A percentile compares a stretch with the other conserved stretches of the same genome.
phyloP scores from a whole-genome alignment of 2,888 invertebrate genomes.

The Trachelus troglodyta region DNA sequence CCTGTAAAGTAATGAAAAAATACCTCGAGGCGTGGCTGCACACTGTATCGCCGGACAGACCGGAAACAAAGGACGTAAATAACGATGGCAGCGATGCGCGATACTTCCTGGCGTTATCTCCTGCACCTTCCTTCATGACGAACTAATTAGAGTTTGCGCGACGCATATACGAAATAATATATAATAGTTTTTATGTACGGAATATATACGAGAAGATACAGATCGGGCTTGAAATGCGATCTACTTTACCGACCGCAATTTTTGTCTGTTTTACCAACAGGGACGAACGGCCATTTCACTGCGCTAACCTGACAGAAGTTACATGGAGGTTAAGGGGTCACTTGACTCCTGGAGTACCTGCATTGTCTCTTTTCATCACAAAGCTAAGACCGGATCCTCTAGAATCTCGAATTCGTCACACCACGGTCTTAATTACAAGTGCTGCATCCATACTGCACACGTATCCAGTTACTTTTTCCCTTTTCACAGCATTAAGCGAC shows the following conservation, averaged over 20 bases:
- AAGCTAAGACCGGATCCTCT: constrained; percentile 9
- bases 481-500: neutral
- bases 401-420: constrained; percentile 3
- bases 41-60: neutral
- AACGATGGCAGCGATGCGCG: constrained; percentile 3
- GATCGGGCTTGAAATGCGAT: neutral
- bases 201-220: neutral
- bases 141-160: constrained; percentile 1
- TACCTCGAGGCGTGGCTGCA: neutral
- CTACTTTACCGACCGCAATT: neutral
- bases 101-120: neutral
- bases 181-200: neutral
- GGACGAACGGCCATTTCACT: constrained; percentile 28
- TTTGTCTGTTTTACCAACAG: constrained; percentile 26
- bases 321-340: constrained; percentile 32
- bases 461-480: neutral
- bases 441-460: neutral
- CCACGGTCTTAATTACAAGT: constrained; percentile 3
- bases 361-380: constrained; percentile 31
- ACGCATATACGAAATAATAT: neutral
- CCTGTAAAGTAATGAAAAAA: neutral
- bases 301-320: constrained; percentile 7
- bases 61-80: constrained; percentile 4
- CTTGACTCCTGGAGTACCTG: constrained; percentile 32
- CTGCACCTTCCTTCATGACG: neutral